phyloP scores from a whole-genome alignment of 2,797 vertebrate species.

The Acipenser transmontanus region DNA sequence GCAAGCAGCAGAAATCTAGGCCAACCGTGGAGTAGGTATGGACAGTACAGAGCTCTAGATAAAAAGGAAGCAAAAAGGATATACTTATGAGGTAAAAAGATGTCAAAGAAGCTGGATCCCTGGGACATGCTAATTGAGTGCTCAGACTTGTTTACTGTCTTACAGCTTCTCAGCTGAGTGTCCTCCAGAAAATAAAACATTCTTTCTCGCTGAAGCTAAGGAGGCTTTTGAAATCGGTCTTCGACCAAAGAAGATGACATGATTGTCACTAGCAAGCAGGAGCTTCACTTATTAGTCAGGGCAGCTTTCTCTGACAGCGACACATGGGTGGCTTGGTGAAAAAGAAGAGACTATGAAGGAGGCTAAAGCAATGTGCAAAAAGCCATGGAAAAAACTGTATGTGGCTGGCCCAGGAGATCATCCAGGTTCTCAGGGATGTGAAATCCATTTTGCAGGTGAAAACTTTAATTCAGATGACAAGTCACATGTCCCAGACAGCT shows the following conservation, averaged over 20 bases:
- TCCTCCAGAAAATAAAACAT: constrained; percentile 38
- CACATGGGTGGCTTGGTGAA: constrained; percentile 60
- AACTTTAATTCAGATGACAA: constrained; percentile 63
- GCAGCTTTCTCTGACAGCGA: constrained; percentile 72
- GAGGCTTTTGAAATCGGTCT: constrained; percentile 82
- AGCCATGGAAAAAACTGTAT: constrained; percentile 61
- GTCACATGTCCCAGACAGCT: constrained; percentile 78
- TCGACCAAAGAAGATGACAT: constrained; percentile 57
- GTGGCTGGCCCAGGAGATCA: constrained; percentile 60
- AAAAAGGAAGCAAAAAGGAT: too few relatives aligned
- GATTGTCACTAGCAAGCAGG: constrained; percentile 72
- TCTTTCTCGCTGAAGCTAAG: constrained; percentile 64
- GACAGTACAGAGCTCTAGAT: too few relatives aligned
- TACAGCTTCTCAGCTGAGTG: constrained; percentile 74
- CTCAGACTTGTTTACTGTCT: constrained; percentile 65
- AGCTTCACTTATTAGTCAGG: constrained; percentile 83
- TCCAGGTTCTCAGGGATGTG: constrained; percentile 52
- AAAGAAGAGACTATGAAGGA: constrained; percentile 19
- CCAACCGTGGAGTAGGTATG: too few relatives aligned
- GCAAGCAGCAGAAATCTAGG: too few relatives aligned
- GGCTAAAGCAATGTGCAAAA: constrained; percentile 55
- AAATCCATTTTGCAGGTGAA: constrained; percentile 58
- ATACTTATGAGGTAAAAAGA: too few relatives aligned
- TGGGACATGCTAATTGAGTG: too few relatives aligned
- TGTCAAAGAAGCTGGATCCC: too few relatives aligned